Evolutionary conservation across 2,797 vertebrate species (phyloP).

Genomic region (Myotis vivesi): DNA sequence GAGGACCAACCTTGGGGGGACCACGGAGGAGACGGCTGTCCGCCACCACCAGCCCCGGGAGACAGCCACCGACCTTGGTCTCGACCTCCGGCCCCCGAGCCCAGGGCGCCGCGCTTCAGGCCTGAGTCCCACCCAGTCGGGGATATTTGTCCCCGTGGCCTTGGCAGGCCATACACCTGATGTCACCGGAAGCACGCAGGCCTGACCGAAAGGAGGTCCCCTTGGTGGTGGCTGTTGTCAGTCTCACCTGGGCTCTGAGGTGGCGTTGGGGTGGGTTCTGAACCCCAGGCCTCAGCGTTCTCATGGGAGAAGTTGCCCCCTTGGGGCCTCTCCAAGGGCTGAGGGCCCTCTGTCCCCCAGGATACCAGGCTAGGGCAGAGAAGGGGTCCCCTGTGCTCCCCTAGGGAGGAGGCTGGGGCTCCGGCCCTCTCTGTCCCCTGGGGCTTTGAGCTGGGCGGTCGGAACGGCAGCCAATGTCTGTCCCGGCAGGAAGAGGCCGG

Average conservation of each 20-base stretch:
- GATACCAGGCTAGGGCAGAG: background rate
- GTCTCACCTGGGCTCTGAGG: background rate
- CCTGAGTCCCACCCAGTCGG: rapidly evolving
- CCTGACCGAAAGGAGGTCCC: background rate
- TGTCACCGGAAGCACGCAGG: rapidly evolving
- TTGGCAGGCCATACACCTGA: rapidly evolving
- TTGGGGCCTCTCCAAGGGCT: background rate
- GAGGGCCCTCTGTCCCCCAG: background rate
- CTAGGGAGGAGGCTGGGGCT: background rate
- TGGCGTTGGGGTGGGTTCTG: background rate
- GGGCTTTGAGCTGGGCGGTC: background rate
- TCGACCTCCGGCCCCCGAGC: background rate
- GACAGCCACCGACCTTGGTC: rapidly evolving
- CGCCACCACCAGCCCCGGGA: background rate
- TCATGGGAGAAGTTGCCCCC: background rate
- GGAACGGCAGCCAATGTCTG: background rate
- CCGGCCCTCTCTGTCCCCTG: background rate
- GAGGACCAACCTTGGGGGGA: rapidly evolving
- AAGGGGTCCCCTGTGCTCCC: too few species aligned
- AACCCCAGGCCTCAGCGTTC: background rate
- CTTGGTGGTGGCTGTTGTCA: rapidly evolving
- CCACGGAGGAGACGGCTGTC: background rate
- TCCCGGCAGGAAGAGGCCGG: background rate
- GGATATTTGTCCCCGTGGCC: background rate
- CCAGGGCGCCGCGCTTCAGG: rapidly evolving